phyloP scores from a whole-genome alignment of 2,113 vertebrate species.

The Macrotis lagotis region DNA sequence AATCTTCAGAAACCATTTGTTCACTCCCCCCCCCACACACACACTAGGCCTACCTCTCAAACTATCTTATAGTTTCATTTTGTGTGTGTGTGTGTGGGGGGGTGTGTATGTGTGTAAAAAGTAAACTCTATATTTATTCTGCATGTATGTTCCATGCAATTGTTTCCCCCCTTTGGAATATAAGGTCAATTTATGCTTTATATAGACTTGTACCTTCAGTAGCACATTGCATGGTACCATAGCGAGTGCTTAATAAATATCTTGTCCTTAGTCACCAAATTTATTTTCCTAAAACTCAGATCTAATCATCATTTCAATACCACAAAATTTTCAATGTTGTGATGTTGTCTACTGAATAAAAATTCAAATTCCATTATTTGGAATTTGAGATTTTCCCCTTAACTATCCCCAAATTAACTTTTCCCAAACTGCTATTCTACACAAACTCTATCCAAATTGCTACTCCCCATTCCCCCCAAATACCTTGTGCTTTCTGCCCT shows the following conservation, averaged over 20 bases:
- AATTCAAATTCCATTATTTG: background rate
- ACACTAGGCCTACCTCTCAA: too few relatives aligned
- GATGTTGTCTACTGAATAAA: constrained; percentile 2
- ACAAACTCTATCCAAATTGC: background rate
- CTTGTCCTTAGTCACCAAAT: background rate
- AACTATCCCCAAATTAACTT: background rate
- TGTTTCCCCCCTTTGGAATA: background rate
- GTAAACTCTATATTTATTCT: background rate
- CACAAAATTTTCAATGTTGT: background rate
- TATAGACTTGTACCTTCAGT: background rate
- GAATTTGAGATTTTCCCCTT: background rate
- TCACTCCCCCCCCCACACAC: too few relatives aligned
- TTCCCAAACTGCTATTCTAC: background rate
- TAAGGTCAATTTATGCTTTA: background rate
- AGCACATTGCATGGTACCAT: background rate
- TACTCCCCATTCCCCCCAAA: background rate
- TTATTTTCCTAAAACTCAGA: background rate
- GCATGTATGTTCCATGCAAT: background rate
- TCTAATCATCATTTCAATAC: background rate
- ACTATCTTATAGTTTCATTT: too few relatives aligned
- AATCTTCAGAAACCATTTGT: too few relatives aligned
- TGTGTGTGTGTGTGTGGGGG: too few relatives aligned
- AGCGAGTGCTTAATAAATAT: background rate
- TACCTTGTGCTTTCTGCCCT: background rate
- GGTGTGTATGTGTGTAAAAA: too few relatives aligned